Evolutionary conservation across 2,113 vertebrate genomes (phyloP), one percentile per base, ranked within the genome.

Genomic region (Gymnogyps californianus): DNA sequence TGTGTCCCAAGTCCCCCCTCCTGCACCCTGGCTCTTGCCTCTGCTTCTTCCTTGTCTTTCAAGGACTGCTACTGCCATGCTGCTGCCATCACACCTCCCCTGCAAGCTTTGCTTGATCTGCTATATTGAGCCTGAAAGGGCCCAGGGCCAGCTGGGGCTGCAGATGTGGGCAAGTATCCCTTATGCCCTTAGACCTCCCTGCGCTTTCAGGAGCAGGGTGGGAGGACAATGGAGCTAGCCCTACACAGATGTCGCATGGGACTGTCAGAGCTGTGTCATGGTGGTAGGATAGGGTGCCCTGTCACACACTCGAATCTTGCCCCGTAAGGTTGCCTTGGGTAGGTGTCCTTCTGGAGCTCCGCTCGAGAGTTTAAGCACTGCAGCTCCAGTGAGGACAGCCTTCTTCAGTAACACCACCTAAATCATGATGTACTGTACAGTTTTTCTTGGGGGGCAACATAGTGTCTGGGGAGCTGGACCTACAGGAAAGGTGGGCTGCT

Each of bases 261-360:
- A 16, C 47, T 64, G 44, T 28, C 44, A 36, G 38, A 42, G 17
- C 42, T 22, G 31, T 66, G 58, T 46, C 16, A 9, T 0, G 0
- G 51, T 24, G 31, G 25, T 57, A 20, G 26, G 46, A 10, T 66
- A 83, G 61, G 0, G 0, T 65, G 40, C 31, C n/a, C 29, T 29
- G 32, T 34, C 36, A n/a, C 55, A 14, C 3, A 9, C 16, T 9
- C 2, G 1, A 13, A 77, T 36, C 42, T 80, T 0, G 0, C 5
- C 34, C 31, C 0, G 0, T 25, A 20, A 12, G 2, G 8, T 31
- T 66, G 38, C 34, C 34, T 74, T 67, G 28, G 10, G 13, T 36
- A 46, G 10, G 36, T 2, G 2, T 57, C 64, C 26, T 38, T 52
- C 74, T 58, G 70, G 46, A 74, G 16, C 51, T 85, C 36, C n/a